phyloP scores from a whole-genome alignment of 2,888 invertebrate species.

The Meteorus colon region DNA sequence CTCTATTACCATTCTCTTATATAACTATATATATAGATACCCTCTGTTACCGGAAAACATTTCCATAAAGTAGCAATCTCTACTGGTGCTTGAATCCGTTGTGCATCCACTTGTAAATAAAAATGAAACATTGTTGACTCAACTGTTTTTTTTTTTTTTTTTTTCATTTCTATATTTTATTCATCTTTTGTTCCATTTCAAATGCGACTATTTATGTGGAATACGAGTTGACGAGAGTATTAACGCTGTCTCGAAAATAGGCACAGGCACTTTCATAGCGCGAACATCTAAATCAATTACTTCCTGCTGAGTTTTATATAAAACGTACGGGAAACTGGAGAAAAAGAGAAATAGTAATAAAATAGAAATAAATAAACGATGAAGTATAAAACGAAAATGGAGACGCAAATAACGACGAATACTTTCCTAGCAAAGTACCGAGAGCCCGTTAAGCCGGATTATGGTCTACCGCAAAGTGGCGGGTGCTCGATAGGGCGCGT shows the following conservation, averaged over 20 bases:
- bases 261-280: conserved; percentile 9
- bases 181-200: too few species aligned
- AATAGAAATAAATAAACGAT: conserved; percentile 5
- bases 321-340: not conserved
- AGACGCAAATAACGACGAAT: conserved; percentile 27
- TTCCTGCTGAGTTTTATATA: conserved; percentile 7
- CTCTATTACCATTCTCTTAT: not conserved
- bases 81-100: conserved; percentile 24
- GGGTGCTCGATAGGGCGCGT: conserved; percentile 38
- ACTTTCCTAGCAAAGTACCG: conserved; percentile 36
- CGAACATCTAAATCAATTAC: conserved; percentile 21
- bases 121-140: conserved; percentile 29
- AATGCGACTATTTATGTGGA: too few species aligned
- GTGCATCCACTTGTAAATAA: conserved; percentile 32
- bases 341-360: not conserved
- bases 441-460: conserved; percentile 43
- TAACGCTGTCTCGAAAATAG: not conserved
- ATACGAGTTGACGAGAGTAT: too few species aligned
- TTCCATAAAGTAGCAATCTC: conserved; percentile 37
- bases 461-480: conserved; percentile 46
- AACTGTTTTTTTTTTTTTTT: not conserved
- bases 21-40: not conserved
- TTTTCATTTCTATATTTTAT: too few species aligned
- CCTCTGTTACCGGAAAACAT: conserved; percentile 18
- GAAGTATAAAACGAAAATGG: conserved; percentile 13